Percentiles rank a stretch among this genome's conserved stretches.
phyloP scores from a whole-genome alignment of 2,888 invertebrate species.

The Thysanoteuthis rhombus region DNA sequence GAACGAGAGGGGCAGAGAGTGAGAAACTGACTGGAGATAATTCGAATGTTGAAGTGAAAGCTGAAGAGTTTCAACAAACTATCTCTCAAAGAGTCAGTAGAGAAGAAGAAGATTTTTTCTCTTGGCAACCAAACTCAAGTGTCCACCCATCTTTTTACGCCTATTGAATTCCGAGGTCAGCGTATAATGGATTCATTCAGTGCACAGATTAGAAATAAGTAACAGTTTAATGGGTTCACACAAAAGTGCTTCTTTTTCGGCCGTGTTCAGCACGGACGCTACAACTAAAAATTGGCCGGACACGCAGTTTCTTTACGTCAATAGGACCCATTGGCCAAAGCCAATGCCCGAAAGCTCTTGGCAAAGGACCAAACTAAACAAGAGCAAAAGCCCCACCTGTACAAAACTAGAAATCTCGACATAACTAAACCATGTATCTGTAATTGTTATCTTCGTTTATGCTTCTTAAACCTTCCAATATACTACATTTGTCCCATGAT shows the following conservation, averaged over 20 bases:
- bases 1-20: background rate
- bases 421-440: no score
- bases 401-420: background rate
- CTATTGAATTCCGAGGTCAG: background rate
- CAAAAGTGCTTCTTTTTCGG: background rate
- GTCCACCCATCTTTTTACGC: background rate
- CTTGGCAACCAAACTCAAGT: background rate
- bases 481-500: no score
- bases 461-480: no score
- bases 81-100: background rate
- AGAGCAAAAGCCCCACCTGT: background rate
- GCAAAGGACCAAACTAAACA: background rate
- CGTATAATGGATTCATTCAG: background rate
- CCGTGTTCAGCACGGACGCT: background rate
- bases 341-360: background rate
- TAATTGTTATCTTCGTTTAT: no score
- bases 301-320: background rate
- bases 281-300: background rate
- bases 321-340: background rate
- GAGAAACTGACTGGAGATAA: background rate
- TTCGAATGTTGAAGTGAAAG: background rate
- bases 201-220: background rate
- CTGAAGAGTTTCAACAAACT: background rate
- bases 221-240: background rate
- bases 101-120: background rate